phyloP scores from a whole-genome alignment of 2,797 vertebrate genomes.

The Molossus molossus region DNA sequence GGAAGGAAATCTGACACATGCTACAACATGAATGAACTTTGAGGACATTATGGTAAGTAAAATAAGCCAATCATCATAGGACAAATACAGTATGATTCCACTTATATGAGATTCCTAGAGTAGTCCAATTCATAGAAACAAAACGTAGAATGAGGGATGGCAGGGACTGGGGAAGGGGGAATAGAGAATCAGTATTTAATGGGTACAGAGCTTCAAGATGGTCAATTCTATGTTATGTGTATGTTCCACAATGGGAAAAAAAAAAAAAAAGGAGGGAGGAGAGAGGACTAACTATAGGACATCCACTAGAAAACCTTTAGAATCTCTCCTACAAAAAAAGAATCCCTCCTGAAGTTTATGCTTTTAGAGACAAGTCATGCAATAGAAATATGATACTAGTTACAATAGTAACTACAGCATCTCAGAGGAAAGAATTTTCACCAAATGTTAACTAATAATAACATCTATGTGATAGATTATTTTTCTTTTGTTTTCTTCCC shows the following conservation, averaged over 20 bases:
- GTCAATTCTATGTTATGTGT: not conserved
- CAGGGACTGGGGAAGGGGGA: not conserved
- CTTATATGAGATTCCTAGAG: not conserved
- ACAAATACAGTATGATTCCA: not conserved
- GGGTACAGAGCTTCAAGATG: not conserved
- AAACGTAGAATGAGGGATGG: not conserved
- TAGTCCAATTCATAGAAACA: too few species aligned
- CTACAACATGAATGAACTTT: too few species aligned
- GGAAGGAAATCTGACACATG: not conserved
- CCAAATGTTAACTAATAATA: not conserved
- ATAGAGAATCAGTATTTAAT: not conserved
- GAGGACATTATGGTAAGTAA: not conserved
- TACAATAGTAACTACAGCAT: too few species aligned
- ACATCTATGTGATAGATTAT: too few species aligned
- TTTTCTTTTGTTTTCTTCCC: not conserved
- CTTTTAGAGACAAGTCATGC: not conserved
- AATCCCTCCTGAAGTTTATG: not conserved
- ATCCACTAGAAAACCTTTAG: not conserved
- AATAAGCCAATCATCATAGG: not conserved
- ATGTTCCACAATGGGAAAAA: not conserved
- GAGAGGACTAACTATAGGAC: not conserved
- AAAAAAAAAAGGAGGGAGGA: not conserved
- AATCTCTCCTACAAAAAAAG: not conserved
- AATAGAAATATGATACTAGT: accelerated
- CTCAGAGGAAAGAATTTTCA: not conserved